Base-by-base conservation (phyloP, 1,140 invertebrate genomes). In the Neelides sp. region DNA sequence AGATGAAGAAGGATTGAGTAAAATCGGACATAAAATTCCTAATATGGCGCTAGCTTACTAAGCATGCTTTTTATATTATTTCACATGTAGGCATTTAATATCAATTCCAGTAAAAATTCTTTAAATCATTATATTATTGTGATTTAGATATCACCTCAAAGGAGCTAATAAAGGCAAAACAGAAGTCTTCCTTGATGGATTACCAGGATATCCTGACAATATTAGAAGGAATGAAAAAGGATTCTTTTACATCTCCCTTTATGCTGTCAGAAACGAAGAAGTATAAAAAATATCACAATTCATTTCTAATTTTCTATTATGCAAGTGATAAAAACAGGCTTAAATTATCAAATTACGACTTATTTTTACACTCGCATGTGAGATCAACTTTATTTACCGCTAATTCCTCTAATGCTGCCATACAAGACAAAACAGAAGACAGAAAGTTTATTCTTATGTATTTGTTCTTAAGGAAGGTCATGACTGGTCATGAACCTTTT, bases 171-270 rank as follows among this genome's bases (percentile, higher is more conserved):
- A 76, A 59, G 83, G 83, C n/a, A 71, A 73, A 52, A 64, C 64
- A 2, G 84, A 87, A 62, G 66, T 83, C 1, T 82, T 88, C 62
- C 59, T 79, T 10, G 76, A 82, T 61, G 78, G 78, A 42, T 68
- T 91, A 50, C 84, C 85, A 44, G 86, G 85, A 61, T 45, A 73
- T 10, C 82, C 83, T 15, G 85, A 91, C 65, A 88, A 87, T 64
- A 64, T 88, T 23, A 73, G 79, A 40, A 66, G 66, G 0, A 79
- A 80, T 62, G 74, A 71, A 15, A 64, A 73, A 17, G 79, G 77
- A 22, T 80, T 79, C 4, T 77, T 83, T 59, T 72, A 83, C 50
- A 70, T 84, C 0, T 69, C 71, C 2, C 61, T 85, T n/a, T 65
- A 79, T 4, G 22, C 61, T 0, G 63, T 66, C 5, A 65, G 69